Conservation (phyloP, 1,140 invertebrate genomes). For the Teleogryllus occipitalis region DNA sequence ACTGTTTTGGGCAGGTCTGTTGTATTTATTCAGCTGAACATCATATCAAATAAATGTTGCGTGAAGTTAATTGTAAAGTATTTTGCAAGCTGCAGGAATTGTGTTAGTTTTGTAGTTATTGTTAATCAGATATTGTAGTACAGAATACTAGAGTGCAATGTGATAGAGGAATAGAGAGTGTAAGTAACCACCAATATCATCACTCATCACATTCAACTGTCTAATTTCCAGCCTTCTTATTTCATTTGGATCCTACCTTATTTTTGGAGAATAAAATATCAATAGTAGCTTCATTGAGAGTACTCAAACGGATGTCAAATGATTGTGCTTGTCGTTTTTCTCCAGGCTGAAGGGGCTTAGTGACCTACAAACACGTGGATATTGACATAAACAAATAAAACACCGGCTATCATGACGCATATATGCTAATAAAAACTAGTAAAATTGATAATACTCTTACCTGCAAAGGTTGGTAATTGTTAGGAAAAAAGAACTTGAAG, state of each 20-base stretch:
- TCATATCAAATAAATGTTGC: too few relatives aligned
- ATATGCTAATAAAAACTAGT: neutral
- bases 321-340: conserved; percentile 80
- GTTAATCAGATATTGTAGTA: too few relatives aligned
- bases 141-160: too few relatives aligned
- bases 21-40: too few relatives aligned
- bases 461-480: conserved; percentile 67
- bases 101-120: too few relatives aligned
- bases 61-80: too few relatives aligned
- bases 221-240: too few relatives aligned
- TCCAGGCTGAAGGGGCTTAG: conserved; percentile 70
- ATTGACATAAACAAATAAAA: conserved; percentile 14
- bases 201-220: too few relatives aligned
- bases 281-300: conserved; percentile 83
- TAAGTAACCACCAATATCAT: too few relatives aligned
- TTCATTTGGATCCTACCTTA: conserved; percentile 42
- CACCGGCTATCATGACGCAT: neutral
- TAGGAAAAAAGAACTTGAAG: conserved; percentile 94
- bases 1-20: too few relatives aligned
- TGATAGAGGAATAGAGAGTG: too few relatives aligned
- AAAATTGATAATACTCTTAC: conserved; percentile 18
- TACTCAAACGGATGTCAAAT: conserved; percentile 86
- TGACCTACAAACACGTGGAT: conserved; percentile 41
- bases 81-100: too few relatives aligned
- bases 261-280: conserved; percentile 95